Evolutionary conservation across 1,140 invertebrate genomes (phyloP).

Genomic region (Psilanteris sp.): DNA sequence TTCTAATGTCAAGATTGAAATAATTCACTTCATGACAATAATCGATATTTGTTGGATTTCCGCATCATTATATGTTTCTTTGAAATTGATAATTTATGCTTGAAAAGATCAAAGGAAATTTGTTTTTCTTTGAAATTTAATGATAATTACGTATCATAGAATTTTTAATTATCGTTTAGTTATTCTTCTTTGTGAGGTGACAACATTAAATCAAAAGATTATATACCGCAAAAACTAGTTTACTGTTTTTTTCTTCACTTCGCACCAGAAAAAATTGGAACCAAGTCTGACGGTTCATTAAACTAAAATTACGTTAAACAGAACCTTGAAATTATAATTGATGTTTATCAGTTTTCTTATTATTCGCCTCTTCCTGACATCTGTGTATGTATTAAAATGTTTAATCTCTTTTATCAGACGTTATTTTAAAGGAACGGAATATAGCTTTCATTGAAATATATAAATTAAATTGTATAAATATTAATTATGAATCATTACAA

Average conservation of each 20-base stretch:
- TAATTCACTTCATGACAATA: slow-evolving; percentile 4
- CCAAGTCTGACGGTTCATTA: slow-evolving; percentile 28
- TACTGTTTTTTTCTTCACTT: slow-evolving; percentile 2
- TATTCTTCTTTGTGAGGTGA: too few relatives aligned
- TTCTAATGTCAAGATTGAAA: slow-evolving; percentile 6
- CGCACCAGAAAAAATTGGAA: slow-evolving; percentile 20
- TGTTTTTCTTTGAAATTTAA: too few relatives aligned
- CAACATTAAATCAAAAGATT: slow-evolving; percentile 18
- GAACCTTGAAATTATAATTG: slow-evolving; percentile 36
- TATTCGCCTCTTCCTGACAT: slow-evolving; percentile 26
- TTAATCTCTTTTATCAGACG: slow-evolving; percentile 2
- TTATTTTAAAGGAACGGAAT: not conserved
- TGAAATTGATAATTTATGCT: not conserved
- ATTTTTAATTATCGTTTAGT: too few relatives aligned
- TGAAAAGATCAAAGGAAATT: too few relatives aligned
- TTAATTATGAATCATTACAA: slow-evolving; percentile 18
- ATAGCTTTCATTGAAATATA: slow-evolving; percentile 9
- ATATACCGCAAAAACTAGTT: too few relatives aligned
- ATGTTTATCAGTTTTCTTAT: too few relatives aligned
- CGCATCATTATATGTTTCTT: slow-evolving; percentile 24
- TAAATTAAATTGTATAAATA: slow-evolving; percentile 3
- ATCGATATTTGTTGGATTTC: slow-evolving; percentile 13
- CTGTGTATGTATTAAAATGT: slow-evolving; percentile 10
- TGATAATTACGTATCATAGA: too few relatives aligned
- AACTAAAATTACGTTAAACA: slow-evolving; percentile 34